Conservation (phyloP, 2,888 invertebrate species). For the Ferdinandea cuprea region DNA sequence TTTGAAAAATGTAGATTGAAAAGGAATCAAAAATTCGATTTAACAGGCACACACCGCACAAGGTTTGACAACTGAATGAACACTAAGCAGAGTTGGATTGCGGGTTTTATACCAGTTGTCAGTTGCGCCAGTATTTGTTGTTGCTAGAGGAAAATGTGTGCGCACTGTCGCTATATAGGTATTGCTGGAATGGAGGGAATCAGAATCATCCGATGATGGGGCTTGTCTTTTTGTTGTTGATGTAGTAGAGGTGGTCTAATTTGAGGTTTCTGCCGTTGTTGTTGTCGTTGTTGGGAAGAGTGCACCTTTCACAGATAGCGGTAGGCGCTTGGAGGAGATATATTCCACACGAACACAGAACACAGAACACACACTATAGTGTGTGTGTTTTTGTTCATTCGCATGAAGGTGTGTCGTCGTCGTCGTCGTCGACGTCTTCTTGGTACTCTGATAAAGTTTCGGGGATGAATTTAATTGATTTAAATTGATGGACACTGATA, state of each 20-base stretch:
- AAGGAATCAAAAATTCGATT: slow-evolving; percentile 38
- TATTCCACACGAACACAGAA: slow-evolving; percentile 8
- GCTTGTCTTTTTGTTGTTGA: slow-evolving; percentile 38
- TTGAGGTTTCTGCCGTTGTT: too few species aligned
- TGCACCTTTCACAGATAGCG: slow-evolving; percentile 34
- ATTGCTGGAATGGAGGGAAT: slow-evolving; percentile 26
- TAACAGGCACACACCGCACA: slow-evolving; percentile 44
- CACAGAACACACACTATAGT: too few species aligned
- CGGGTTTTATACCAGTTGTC: slow-evolving; percentile 65
- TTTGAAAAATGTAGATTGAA: slow-evolving; percentile 40
- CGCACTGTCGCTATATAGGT: not conserved
- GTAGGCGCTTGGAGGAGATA: slow-evolving; percentile 28
- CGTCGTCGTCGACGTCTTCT: too few species aligned
- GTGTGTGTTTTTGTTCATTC: not conserved
- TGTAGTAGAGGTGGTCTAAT: slow-evolving; percentile 19
- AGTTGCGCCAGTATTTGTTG: slow-evolving; percentile 3
- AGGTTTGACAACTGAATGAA: slow-evolving; percentile 67
- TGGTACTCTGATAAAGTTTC: slow-evolving; percentile 31
- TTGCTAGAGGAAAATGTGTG: slow-evolving; percentile 19
- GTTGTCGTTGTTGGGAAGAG: slow-evolving; percentile 23
- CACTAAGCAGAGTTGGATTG: slow-evolving; percentile 40
- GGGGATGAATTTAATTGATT: slow-evolving; percentile 45
- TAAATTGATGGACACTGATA: slow-evolving; percentile 59
- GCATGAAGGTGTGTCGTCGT: slow-evolving; percentile 38
- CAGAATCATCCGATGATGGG: slow-evolving; percentile 69